Percentiles rank a stretch among this genome's conserved stretches.
These are phyloP conservation scores for Perognathus longimembris DNA, from an alignment of 2,113 vertebrate species.

Conservation along the genomic window DNA sequence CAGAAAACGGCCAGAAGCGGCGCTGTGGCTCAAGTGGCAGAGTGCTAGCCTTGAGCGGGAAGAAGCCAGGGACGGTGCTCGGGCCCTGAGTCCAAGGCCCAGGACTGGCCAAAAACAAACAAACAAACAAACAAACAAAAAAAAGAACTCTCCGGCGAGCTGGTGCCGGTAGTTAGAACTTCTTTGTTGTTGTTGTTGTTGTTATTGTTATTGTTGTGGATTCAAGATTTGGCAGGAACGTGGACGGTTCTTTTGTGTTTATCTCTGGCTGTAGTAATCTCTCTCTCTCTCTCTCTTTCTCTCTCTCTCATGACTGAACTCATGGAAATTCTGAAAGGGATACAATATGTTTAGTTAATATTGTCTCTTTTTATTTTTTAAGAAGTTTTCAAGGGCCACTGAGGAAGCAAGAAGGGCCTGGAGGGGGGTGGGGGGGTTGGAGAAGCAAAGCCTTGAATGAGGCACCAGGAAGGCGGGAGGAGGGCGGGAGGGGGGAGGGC, in stretches of 20 bases:
- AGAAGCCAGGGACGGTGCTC: too few species aligned
- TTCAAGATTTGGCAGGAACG: constrained; percentile 59
- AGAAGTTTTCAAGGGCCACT: neutral
- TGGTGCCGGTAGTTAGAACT: constrained; percentile 13
- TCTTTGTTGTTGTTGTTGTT: too few species aligned
- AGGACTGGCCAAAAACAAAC: too few species aligned
- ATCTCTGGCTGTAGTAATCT: constrained; percentile 20
- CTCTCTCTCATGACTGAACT: constrained; percentile 33
- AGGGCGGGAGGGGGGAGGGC: too few species aligned
- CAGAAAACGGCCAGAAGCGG: too few species aligned
- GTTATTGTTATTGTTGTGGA: neutral
- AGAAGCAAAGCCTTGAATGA: neutral
- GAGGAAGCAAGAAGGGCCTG: neutral
- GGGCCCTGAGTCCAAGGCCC: too few species aligned
- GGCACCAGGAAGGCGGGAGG: neutral
- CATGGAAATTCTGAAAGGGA: constrained; percentile 25
- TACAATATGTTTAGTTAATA: neutral
- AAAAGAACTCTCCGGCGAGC: too few species aligned
- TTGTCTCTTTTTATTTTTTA: constrained; percentile 18
- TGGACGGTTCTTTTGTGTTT: constrained; percentile 8
- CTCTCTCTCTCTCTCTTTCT: too few species aligned
- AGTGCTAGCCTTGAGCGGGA: too few species aligned
- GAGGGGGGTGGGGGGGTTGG: neutral
- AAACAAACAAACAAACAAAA: too few species aligned
- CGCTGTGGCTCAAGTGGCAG: too few species aligned